Base-by-base conservation (phyloP, 2,797 vertebrate species). In the Erpetoichthys calabaricus region DNA sequence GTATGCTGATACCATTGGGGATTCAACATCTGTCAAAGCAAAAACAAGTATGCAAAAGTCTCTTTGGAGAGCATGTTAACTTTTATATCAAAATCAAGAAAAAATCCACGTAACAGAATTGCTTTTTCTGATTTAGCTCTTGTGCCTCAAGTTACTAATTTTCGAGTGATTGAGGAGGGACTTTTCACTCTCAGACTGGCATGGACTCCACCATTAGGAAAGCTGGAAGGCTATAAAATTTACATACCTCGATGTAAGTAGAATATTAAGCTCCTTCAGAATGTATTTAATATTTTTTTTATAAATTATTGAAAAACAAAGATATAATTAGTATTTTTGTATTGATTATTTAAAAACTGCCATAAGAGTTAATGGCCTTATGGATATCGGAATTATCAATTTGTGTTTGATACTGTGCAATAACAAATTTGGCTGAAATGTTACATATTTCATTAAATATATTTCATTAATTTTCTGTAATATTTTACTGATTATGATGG, bases 111-210 rank as follows among this genome's bases (percentile, higher is more conserved):
- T 60, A 45, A 6, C 51, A 5, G 43, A 1, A 2, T 58, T 7
- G 68, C 46, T 63, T 5, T 64, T 51, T 73, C 57, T 6, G 56
- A 64, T 59, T 52, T 57, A 93, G 89, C 78, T 53, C 69, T 81
- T 1, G 63, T 92, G 43, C 85, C 89, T n/a, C 78, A 73, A 1
- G 88, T 92, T 58, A 82, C 82, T 45, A 88, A 93, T 74, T 91
- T 92, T 73, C 88, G 86, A 5, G 78, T 92, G 50, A 75, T 83
- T 10, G 91, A 92, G 63, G 88, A 90, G 64, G 87, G 89, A 42
- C 74, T 87, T 54, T 91, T 81, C 65, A 87, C 83, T 53, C 75
- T 92, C 42, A 80, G 86, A 3, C 59, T 92, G 53, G 86, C 85
- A 60, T 94, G 91, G 91, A 89, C 87, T 0, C 70, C 75, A 51